Conservation (phyloP, 2,888 invertebrate genomes). For the Sarcophaga subvicina region DNA sequence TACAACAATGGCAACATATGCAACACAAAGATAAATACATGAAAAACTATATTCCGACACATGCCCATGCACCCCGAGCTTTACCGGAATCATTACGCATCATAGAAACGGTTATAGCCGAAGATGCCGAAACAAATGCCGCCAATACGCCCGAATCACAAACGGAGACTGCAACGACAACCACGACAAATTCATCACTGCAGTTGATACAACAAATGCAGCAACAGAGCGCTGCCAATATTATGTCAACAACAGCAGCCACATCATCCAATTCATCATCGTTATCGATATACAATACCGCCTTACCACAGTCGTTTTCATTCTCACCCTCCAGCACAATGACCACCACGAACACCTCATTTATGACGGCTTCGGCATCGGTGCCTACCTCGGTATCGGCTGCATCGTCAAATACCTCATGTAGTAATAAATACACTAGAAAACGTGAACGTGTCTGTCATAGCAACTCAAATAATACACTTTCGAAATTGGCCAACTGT, state of each 20-base stretch:
- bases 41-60: conserved; percentile 44
- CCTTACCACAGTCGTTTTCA: conserved; percentile 65
- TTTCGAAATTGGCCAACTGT: conserved; percentile 79
- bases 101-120: conserved; percentile 75
- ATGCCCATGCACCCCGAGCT: conserved; percentile 52
- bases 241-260: conserved; percentile 17
- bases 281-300: conserved; percentile 55
- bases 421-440: conserved; percentile 80
- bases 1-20: conserved; percentile 44
- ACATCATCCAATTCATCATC: conserved; percentile 60
- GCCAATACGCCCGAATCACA: conserved; percentile 71
- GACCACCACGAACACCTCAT: conserved; percentile 63
- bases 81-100: conserved; percentile 68
- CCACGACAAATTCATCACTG: conserved; percentile 41
- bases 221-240: conserved; percentile 41
- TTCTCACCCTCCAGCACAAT: conserved; percentile 64
- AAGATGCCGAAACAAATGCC: conserved; percentile 74
- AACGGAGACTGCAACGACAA: conserved; percentile 49
- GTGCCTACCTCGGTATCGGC: conserved; percentile 66
- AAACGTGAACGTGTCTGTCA: conserved; percentile 81
- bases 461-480: conserved; percentile 76
- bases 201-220: conserved; percentile 33
- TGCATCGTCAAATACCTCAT: conserved; percentile 74
- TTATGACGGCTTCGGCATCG: conserved; percentile 66
- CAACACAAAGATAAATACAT: conserved; percentile 55